Conservation (phyloP, 1,140 invertebrate species). For the Condylostylus longicornis region DNA sequence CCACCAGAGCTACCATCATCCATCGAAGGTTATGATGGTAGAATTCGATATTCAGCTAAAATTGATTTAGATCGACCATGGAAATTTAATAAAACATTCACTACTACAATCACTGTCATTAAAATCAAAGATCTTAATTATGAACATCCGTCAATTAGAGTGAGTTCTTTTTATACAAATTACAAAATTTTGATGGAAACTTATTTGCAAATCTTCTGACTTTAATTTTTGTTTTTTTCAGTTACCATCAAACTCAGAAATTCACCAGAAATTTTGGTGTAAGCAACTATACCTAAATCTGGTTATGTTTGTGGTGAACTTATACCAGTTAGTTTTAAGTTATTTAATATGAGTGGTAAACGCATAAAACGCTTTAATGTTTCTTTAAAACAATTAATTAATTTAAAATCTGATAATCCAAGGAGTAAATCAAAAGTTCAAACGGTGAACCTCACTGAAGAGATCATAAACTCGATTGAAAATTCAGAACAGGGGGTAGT, state of each 20-base stretch:
- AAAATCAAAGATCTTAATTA: constrained; percentile 4
- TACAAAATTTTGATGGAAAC: background rate
- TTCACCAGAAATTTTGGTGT: constrained; percentile 19
- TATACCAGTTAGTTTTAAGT: constrained; percentile 15
- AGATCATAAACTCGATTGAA: constrained; percentile 32
- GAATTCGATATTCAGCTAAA: constrained; percentile 6
- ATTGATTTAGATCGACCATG: constrained; percentile 4
- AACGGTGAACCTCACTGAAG: too few species aligned
- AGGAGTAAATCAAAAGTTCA: constrained; percentile 34
- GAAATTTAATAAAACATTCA: constrained; percentile 6
- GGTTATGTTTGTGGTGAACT: constrained; percentile 25
- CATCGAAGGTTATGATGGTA: constrained; percentile 1
- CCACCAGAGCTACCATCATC: constrained; percentile 32
- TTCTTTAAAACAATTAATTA: constrained; percentile 24
- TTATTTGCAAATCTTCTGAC: too few species aligned
- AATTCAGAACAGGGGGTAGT: background rate
- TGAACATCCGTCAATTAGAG: too few species aligned
- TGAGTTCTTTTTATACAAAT: background rate
- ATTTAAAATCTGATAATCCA: constrained; percentile 30
- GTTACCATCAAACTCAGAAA: constrained; percentile 19
- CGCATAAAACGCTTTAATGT: too few species aligned
- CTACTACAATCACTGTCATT: constrained; percentile 2
- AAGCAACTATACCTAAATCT: constrained; percentile 18
- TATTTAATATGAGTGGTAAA: constrained; percentile 32
- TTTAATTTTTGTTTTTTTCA: constrained; percentile 5